Evolutionary conservation across 1,140 invertebrate genomes (phyloP).

Genomic region (Andricus grossulariae): DNA sequence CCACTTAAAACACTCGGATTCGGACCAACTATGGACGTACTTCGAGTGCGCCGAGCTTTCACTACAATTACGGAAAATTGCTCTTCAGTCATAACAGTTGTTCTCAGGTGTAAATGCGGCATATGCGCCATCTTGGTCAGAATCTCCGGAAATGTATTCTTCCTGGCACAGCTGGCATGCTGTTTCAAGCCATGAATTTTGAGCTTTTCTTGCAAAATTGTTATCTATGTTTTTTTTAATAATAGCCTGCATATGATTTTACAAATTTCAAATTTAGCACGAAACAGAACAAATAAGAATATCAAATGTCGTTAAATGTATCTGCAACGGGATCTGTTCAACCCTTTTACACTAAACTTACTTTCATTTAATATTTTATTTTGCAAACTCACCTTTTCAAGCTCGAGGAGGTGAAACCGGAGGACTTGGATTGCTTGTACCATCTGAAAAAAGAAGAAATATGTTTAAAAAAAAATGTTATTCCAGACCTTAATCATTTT

Average conservation of each 20-base stretch:
- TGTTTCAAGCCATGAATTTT: not conserved
- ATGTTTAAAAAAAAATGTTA: too few relatives aligned
- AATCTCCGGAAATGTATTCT: conserved; percentile 10
- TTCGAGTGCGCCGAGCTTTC: conserved; percentile 63
- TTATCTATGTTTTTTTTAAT: conserved; percentile 31
- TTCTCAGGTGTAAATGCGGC: conserved; percentile 63
- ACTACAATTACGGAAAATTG: conserved; percentile 74
- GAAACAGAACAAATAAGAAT: not conserved
- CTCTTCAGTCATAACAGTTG: conserved; percentile 66
- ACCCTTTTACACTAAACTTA: conserved; percentile 34
- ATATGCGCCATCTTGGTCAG: conserved; percentile 22
- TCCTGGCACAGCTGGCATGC: not conserved
- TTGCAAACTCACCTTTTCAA: conserved; percentile 96
- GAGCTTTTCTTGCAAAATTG: conserved; percentile 28
- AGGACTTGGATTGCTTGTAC: conserved; percentile 99
- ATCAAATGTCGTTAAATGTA: not conserved
- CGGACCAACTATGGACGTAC: conserved; percentile 44
- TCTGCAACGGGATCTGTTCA: not conserved
- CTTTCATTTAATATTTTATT: conserved; percentile 39
- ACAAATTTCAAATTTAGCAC: too few relatives aligned
- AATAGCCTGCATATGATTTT: not conserved
- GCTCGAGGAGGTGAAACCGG: conserved; percentile 99
- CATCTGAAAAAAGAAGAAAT: conserved; percentile 89
- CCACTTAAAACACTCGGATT: conserved; percentile 61
- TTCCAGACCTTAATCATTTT: too few relatives aligned